A percentile compares a stretch with the other conserved stretches of the same genome.
Conservation (phyloP, 2,888 invertebrate genomes). For the Nemotelus pantherinus region DNA sequence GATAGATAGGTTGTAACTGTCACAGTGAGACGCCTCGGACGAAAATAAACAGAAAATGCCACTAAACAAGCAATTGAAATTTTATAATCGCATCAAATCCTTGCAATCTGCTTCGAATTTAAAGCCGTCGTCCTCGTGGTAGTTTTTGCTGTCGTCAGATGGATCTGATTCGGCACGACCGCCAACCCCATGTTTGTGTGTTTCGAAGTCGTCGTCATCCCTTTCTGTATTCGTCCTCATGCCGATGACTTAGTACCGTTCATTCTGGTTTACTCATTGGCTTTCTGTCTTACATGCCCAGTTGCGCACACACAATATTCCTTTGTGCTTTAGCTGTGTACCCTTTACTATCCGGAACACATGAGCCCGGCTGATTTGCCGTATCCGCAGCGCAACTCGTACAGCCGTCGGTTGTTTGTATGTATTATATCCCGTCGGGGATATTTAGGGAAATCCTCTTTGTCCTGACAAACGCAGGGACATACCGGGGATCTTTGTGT, state of each 20-base stretch:
- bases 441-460: conserved; percentile 44
- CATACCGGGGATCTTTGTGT: conserved; percentile 7
- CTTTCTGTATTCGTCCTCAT: conserved; percentile 23
- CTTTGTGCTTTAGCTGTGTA: conserved; percentile 20
- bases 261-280: conserved; percentile 40
- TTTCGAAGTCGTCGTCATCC: not conserved
- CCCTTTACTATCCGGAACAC: conserved; percentile 29
- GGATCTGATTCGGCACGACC: conserved; percentile 13
- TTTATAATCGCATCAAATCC: conserved; percentile 51
- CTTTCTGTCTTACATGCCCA: conserved; percentile 45
- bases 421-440: conserved; percentile 43
- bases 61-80: conserved; percentile 51
- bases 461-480: conserved; percentile 41
- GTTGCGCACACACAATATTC: conserved; percentile 38
- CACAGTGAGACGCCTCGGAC: conserved; percentile 36
- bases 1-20: conserved; percentile 35
- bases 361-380: conserved; percentile 5
- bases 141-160: conserved; percentile 24
- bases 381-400: conserved; percentile 3
- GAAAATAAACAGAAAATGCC: conserved; percentile 50
- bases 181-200: too few species aligned
- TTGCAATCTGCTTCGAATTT: conserved; percentile 42
- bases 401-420: conserved; percentile 6
- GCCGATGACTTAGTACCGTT: conserved; percentile 1
- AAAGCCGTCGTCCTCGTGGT: conserved; percentile 28